Base-by-base conservation (phyloP, 2,888 invertebrate genomes). In the Zootermopsis nevadensis region DNA sequence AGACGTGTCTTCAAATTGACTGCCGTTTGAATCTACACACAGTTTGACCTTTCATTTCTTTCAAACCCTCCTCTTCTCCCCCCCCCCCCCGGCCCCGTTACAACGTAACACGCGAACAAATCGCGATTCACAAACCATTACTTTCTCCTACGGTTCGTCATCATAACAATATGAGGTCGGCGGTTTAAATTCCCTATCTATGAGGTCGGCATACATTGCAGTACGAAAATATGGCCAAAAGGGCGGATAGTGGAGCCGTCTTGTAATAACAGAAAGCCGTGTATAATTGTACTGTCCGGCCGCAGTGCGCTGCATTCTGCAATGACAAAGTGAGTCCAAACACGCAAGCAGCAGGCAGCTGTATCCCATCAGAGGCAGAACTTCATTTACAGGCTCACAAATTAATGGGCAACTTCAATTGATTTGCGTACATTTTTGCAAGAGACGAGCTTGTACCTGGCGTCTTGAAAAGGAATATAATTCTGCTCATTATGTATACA, bases 211-310 rank as follows among this genome's bases (percentile, higher is more conserved):
- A n/a, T 19, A 19, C 19, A 19, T 48, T 48, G 48, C 60, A 60
- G 60, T 60, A 12, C n/a, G n/a, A 60, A 7, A 60, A 60, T n/a
- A 60, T 8, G n/a, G 27, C n/a, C 12, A 4, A n/a, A 27, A n/a
- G 60, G 60, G 60, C 60, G 60, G 60, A 27, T 6, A 60, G n/a
- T 60, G 12, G 8, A 33, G 7, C 15, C 33, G 33, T 69, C 69
- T 69, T 69, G 69, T 69, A 60, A 60, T 60, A 60, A 60, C n/a
- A 60, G 27, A 60, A 60, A 60, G 60, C 60, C 60, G 60, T 27
- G n/a, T 27, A 27, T 48, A 48, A 48, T 48, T 48, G 48, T 48
- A 48, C 27, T 8, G 60, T 7, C 60, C 4, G 60, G 60, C n/a
- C 48, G 48, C 19, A 48, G 48, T 48, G 48, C 19, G 60, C 60